Evolutionary conservation across 2,113 vertebrate genomes (phyloP), one percentile per base, ranked within the genome.

Genomic region (Setophaga coronata): DNA sequence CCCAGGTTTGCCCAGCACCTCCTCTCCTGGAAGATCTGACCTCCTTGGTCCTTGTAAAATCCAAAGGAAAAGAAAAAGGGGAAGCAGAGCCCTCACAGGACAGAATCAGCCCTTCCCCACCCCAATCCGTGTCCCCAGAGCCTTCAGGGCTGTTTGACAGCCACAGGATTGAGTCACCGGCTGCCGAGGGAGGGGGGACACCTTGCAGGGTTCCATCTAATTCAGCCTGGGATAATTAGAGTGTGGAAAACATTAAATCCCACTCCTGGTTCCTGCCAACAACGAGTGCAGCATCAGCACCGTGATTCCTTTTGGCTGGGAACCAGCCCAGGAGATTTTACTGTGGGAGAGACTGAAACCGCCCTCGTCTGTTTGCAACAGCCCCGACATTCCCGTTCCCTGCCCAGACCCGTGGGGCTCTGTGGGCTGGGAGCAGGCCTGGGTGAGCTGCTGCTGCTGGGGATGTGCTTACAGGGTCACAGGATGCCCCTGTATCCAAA

Each of bases 381-480:
- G 3, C 3, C n/a, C 15, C 0, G 2, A 33, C 0, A 1, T 53
- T 28, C 80, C 58, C 0, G 2, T 23, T 21, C 34, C 65, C 36
- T 38, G n/a, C 42, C 11, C 1, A 0, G 25, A 33, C 31, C 13
- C 0, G 0, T 8, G 56, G 33, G 14, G 4, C 31, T 7, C 62
- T 10, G 45, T 8, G 13, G 57, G 31, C 51, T 36, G 82, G 29
- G 67, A 36, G 3, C 1, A 0, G 47, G 29, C 31, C 62, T 69
- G 62, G 43, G 31, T 0, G 3, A 82, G 53, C 51, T 43, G 70
- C 3, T 42, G 69, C 2, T 1, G 20, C 3, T 9, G 31, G 65
- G 56, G n/a, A 53, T 33, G 36, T 43, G 62, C 5, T 15, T 15
- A 23, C 7, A 48, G 18, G 43, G n/a, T 36, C 72, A 58, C 1